Base-by-base conservation (phyloP, 2,888 invertebrate genomes). In the Flexamia atlantica region DNA sequence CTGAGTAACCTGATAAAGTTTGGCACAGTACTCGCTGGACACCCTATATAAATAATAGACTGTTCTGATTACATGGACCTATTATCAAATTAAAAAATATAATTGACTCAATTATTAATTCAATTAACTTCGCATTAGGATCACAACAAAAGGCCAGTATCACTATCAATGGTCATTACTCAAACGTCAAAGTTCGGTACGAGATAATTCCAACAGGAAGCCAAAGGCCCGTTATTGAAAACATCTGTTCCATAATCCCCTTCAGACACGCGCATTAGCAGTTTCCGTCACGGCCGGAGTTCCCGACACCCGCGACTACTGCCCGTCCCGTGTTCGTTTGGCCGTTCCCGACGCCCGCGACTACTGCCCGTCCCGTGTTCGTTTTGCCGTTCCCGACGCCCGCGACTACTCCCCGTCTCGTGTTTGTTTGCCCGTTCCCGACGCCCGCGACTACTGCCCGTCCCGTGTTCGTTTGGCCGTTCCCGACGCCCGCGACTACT, bases 191-290 rank as follows among this genome's bases (percentile, higher is more conserved):
- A 64, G 28, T 64, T 28, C 14, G 64, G 28, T 30, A 30, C 28
- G 64, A 14, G 64, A 64, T 64, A 64, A 64, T 64, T 64, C 64
- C 7, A 17, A 64, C 25, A 14, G 64, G 28, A 64, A 25, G 64
- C 28, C 17, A 14, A 25, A 64, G 64, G 64, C 30, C 64, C 64
- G 64, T 64, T 64, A 64, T 64, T 64, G 64, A 28, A 64, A 64
- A 64, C 64, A 64, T 64, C 64, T 64, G 57, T 57, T 28, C 64
- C 64, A 64, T 64, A 64, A 64, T 64, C 64, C 30, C 25, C 64
- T 20, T 28, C 64, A 64, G 64, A 25, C 30, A 64, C 64, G 64
- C 64, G 64, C 64, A 64, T 64, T 64, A 64, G 64, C 64, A 64
- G 64, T 64, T 64, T 64, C 64, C 64, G 64, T 64, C 64, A 23